A percentile compares a stretch with the other conserved stretches of the same genome.
phyloP scores from a whole-genome alignment of 1,140 invertebrate genomes.

The Meloidogyne exigua region DNA sequence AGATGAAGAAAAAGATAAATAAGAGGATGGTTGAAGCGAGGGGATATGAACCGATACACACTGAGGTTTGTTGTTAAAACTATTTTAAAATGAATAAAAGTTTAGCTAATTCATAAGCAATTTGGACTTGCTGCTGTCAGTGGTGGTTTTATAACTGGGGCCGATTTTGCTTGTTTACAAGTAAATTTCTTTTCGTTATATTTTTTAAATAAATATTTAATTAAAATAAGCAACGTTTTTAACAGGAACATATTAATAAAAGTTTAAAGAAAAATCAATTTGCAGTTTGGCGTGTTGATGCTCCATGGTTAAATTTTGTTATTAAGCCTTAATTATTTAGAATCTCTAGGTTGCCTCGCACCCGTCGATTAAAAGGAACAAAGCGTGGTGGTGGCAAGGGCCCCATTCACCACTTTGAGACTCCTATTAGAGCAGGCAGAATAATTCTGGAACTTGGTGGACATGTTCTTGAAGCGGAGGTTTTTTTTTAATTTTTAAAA shows the following conservation, averaged over 20 bases:
- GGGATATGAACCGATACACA: constrained; percentile 59
- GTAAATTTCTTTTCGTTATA: constrained; percentile 36
- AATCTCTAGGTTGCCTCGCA: constrained; percentile 73
- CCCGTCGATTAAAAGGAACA: constrained; percentile 77
- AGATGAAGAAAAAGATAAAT: constrained; percentile 48
- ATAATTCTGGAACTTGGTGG: constrained; percentile 95
- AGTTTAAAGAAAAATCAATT: constrained; percentile 65
- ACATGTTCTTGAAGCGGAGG: constrained; percentile 80
- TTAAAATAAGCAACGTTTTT: not conserved
- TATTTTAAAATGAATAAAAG: not conserved
- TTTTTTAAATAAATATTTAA: not conserved
- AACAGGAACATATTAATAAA: constrained; percentile 59
- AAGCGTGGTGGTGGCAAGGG: constrained; percentile 95
- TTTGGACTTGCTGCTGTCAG: constrained; percentile 56
- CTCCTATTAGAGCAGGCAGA: constrained; percentile 82
- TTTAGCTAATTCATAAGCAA: constrained; percentile 56
- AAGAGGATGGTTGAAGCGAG: constrained; percentile 60
- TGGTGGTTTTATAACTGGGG: constrained; percentile 52
- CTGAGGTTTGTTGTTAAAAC: constrained; percentile 25
- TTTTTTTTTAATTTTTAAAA: constrained; percentile 64
- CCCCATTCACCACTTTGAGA: constrained; percentile 88
- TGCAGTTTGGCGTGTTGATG: constrained; percentile 88
- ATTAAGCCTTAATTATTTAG: not conserved
- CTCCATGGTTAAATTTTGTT: constrained; percentile 79
- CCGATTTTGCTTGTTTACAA: constrained; percentile 59